These are phyloP conservation scores for Aphaenogaster ashmeadi DNA, from an alignment of 1,140 invertebrate species.

Conservation along the genomic window DNA sequence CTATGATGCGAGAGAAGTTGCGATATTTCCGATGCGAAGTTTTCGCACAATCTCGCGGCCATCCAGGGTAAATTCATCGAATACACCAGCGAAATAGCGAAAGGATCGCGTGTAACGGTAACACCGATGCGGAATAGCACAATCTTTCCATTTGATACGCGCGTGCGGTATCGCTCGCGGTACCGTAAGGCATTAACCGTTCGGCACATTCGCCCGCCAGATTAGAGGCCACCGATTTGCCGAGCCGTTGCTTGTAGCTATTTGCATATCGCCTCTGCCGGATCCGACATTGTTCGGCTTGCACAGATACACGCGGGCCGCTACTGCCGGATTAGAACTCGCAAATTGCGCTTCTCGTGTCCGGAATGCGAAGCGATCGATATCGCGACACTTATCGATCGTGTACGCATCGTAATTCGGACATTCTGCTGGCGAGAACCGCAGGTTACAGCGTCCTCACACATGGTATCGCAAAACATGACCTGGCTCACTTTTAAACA, in stretches of 20 bases:
- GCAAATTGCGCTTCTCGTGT: conserved; percentile 31
- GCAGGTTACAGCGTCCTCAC: background rate
- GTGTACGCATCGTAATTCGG: background rate
- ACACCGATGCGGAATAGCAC: background rate
- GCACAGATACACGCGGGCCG: background rate
- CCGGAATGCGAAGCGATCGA: background rate
- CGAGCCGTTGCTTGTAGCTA: conserved; percentile 53
- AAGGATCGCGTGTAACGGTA: conserved; percentile 32
- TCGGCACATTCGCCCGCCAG: conserved; percentile 46
- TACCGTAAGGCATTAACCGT: conserved; percentile 59
- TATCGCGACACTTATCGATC: conserved; percentile 26
- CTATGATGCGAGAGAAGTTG: background rate
- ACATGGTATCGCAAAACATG: background rate
- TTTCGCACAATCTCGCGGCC: conserved; percentile 27
- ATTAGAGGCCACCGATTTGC: conserved; percentile 64
- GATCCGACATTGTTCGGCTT: conserved; percentile 54
- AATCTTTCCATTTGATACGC: conserved; percentile 44
- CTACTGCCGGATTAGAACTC: conserved; percentile 27
- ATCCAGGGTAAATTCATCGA: background rate
- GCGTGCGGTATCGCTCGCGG: conserved; percentile 34
- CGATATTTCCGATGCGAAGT: background rate
- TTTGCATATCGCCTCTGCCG: conserved; percentile 76
- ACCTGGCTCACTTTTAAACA: background rate
- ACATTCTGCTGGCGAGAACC: conserved; percentile 14
- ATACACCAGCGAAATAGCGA: conserved; percentile 19